Base-by-base conservation (phyloP, 1,140 invertebrate genomes). In the Colletes latitarsis region DNA sequence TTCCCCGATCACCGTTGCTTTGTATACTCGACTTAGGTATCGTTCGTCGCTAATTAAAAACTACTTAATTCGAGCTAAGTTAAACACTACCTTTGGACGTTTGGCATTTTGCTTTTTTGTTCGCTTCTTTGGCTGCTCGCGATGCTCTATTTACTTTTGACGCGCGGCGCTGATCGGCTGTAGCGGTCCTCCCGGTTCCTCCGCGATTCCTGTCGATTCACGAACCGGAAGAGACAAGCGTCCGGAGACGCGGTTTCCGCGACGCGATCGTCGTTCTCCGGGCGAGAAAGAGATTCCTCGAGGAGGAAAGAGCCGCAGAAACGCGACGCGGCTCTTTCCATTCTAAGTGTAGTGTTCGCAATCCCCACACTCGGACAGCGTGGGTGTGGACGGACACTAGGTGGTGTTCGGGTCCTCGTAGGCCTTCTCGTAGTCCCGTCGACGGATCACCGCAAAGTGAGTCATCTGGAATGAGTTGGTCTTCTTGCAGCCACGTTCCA, bases 381-480 rank as follows among this genome's bases (percentile, higher is more conserved):
- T 88, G 90, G 92, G 92, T 83, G 92, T 92, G 88, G 91, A 93
- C 90, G 92, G 91, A 88, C 91, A 93, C 92, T 93, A 93, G 92
- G 92, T 92, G 85, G 92, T 91, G 87, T 92, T 93, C 60, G 91
- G 90, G 85, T 93, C 90, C 82, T 93, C 92, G 88, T 93, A 93
- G 79, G 92, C 92, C 87, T 93, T 93, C 71, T 93, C 93, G 88
- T 93, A 93, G 82, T 93, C 95, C 70, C 94, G 94, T 71, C 96
- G 94, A 87, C 96, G 95, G 83, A 97, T 96, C 86, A 97, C 97
- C 43, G 97, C 97, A 88, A 97, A 97, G 90, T 98, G 97, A 62
- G 97, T 97, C 93, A 97, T 96, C 92, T 97, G 96, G 90, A 97
- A 96, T 81, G 94, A 95, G 91, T 96, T 96, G 79, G 95, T 95